These are phyloP conservation scores for Salvelinus namaycush DNA, from an alignment of 2,113 vertebrate species.

Conservation along the genomic window DNA sequence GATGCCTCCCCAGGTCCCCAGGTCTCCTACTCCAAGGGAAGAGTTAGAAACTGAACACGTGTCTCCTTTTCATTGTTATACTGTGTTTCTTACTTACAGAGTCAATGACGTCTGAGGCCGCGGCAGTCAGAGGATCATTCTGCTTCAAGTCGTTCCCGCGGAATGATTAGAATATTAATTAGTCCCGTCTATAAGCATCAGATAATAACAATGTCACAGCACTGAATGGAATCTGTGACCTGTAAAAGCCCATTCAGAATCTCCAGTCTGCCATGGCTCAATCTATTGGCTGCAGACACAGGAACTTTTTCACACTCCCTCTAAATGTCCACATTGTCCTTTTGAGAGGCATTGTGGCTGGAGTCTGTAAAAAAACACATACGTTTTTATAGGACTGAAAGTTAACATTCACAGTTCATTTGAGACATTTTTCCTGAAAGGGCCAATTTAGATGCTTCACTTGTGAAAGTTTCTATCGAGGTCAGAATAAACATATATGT, in stretches of 20 bases:
- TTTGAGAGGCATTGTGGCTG: slow-evolving; percentile 76
- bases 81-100: slow-evolving; percentile 43
- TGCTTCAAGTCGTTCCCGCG: slow-evolving; percentile 84
- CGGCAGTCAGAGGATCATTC: slow-evolving; percentile 79
- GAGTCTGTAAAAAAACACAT: slow-evolving; percentile 76
- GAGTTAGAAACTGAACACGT: neutral
- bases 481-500: slow-evolving; percentile 45
- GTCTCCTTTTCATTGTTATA: slow-evolving; percentile 5
- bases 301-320: slow-evolving; percentile 90
- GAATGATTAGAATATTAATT: slow-evolving; percentile 99
- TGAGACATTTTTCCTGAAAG: slow-evolving; percentile 48
- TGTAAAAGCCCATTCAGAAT: slow-evolving; percentile 95
- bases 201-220: slow-evolving; percentile 92
- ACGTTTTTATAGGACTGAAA: slow-evolving; percentile 56
- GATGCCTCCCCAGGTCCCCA: neutral
- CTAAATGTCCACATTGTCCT: slow-evolving; percentile 87
- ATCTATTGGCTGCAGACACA: slow-evolving; percentile 89
- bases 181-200: slow-evolving; percentile 91
- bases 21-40: slow-evolving; percentile 36
- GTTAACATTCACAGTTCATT: slow-evolving; percentile 62
- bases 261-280: slow-evolving; percentile 85
- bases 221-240: slow-evolving; percentile 95
- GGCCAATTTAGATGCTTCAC: slow-evolving; percentile 43
- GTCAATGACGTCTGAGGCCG: slow-evolving; percentile 54
- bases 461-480: slow-evolving; percentile 46